phyloP scores from a whole-genome alignment of 1,140 invertebrate species.

The Sinella curviseta region DNA sequence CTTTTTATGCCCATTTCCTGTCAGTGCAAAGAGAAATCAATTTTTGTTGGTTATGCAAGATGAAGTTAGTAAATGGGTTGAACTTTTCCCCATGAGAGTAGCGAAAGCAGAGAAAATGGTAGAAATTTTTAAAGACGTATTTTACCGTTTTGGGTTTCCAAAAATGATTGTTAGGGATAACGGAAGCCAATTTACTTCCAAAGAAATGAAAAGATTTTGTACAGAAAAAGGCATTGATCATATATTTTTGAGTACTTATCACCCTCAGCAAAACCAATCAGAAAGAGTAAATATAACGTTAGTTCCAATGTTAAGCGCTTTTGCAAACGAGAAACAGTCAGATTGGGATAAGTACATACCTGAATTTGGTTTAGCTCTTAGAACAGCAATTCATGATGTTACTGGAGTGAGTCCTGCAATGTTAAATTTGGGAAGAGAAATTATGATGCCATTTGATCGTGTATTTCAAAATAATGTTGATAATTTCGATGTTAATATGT shows the following conservation, averaged over 20 bases:
- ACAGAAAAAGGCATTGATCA: constrained; percentile 25
- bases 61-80: constrained; percentile 52
- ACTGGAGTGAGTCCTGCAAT: constrained; percentile 54
- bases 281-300: constrained; percentile 56
- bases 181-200: constrained; percentile 36
- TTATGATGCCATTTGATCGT: constrained; percentile 42
- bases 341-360: constrained; percentile 53
- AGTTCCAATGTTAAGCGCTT: constrained; percentile 54
- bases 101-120: constrained; percentile 51
- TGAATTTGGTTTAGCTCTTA: constrained; percentile 55
- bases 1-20: constrained; percentile 43
- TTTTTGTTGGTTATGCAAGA: constrained; percentile 52
- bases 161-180: constrained; percentile 51
- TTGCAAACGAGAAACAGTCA: constrained; percentile 52
- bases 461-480: background rate
- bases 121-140: constrained; percentile 47
- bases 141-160: constrained; percentile 51
- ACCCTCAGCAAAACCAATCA: constrained; percentile 54
- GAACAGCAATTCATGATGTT: constrained; percentile 52
- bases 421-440: constrained; percentile 54
- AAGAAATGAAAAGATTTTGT: constrained; percentile 22
- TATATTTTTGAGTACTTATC: constrained; percentile 51
- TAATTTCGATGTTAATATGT: background rate
- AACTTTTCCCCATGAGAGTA: constrained; percentile 48
- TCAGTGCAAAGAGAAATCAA: constrained; percentile 33